Evolutionary conservation across 35 echinoderm and acorn worm species (phyloP).

Genomic region (Anneissia japonica): DNA sequence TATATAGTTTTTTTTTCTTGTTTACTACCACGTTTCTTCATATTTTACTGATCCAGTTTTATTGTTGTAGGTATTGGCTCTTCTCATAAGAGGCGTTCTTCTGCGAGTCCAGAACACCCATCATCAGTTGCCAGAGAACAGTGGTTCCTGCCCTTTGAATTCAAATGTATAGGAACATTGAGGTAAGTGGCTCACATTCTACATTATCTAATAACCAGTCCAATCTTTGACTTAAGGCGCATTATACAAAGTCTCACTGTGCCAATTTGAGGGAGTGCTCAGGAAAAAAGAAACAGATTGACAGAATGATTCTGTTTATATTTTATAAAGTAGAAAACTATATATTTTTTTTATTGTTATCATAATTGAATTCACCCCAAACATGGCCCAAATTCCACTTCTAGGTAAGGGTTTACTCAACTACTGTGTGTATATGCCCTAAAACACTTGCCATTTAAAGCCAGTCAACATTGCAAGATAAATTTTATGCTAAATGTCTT

Average conservation of each 20-base stretch:
- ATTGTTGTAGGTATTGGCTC: conserved; percentile 1
- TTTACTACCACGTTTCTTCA: too few species aligned
- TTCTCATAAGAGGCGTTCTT: neutral
- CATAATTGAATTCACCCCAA: too few species aligned
- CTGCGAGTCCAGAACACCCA: neutral
- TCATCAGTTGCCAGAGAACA: conserved; percentile 14
- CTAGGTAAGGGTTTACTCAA: too few species aligned
- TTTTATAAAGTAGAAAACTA: neutral
- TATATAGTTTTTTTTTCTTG: too few species aligned
- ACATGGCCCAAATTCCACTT: too few species aligned
- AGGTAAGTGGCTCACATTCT: conserved; percentile 48
- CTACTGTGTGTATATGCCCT: too few species aligned
- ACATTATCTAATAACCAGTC: neutral
- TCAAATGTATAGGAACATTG: conserved; percentile 95
- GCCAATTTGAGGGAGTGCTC: neutral
- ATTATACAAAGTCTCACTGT: neutral
- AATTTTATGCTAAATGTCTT: too few species aligned
- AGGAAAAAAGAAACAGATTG: neutral
- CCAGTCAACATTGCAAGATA: too few species aligned
- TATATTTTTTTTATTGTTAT: neutral
- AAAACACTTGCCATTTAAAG: too few species aligned
- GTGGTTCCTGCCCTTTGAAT: conserved; percentile 98
- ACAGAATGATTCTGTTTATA: neutral
- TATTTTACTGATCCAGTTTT: too few species aligned
- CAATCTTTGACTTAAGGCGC: neutral